Evolutionary conservation across 2,797 vertebrate genomes (phyloP).

Genomic region (Hemibagrus guttatus): DNA sequence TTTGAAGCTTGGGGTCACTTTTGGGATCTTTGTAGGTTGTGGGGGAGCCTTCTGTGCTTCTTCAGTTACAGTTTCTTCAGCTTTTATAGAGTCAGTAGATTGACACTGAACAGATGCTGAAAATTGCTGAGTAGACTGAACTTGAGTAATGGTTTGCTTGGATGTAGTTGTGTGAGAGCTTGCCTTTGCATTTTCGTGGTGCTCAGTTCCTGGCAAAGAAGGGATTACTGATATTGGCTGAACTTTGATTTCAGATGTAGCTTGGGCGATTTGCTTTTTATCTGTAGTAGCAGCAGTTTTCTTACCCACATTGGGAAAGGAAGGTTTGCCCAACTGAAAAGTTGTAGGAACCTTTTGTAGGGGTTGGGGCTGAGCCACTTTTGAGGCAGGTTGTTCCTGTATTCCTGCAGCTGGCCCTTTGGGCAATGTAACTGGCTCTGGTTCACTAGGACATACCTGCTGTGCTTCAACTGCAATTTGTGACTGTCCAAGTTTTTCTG

Average conservation of each 20-base stretch:
- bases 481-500: slow-evolving; percentile 48
- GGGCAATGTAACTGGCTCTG: slow-evolving; percentile 44
- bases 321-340: slow-evolving; percentile 66
- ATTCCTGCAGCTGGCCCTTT: slow-evolving; percentile 45
- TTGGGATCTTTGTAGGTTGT: slow-evolving; percentile 75
- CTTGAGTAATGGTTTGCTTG: slow-evolving; percentile 67
- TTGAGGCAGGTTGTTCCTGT: slow-evolving; percentile 58
- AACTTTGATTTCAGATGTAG: slow-evolving; percentile 56
- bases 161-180: slow-evolving; percentile 60
- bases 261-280: slow-evolving; percentile 60
- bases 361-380: slow-evolving; percentile 57
- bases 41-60: slow-evolving; percentile 65
- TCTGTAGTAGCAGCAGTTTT: slow-evolving; percentile 63
- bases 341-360: slow-evolving; percentile 35
- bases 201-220: slow-evolving; percentile 63
- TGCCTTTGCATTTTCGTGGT: slow-evolving; percentile 66
- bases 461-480: slow-evolving; percentile 52
- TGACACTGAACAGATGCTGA: slow-evolving; percentile 66
- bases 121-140: slow-evolving; percentile 20
- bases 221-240: slow-evolving; percentile 58
- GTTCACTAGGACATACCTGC: slow-evolving; percentile 44
- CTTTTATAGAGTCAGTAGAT: slow-evolving; percentile 62
- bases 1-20: slow-evolving; percentile 78
- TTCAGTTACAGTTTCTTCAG: slow-evolving; percentile 67
- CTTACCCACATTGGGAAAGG: slow-evolving; percentile 66